These are phyloP conservation scores for Gracilinanus agilis DNA, from an alignment of 2,113 vertebrate genomes.

Conservation along the genomic window DNA sequence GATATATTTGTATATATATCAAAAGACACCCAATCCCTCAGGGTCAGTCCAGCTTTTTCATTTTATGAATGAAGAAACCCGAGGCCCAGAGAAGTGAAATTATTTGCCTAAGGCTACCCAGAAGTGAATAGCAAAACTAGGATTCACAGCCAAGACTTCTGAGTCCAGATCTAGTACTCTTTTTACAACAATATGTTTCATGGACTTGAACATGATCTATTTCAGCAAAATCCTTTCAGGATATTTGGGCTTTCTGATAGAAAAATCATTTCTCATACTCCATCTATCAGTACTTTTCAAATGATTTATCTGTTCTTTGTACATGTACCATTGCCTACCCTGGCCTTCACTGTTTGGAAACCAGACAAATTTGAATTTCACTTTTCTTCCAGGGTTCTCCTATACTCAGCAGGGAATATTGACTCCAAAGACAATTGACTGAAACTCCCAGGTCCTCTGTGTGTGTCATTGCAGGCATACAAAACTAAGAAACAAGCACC, in stretches of 20 bases:
- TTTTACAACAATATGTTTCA: background rate
- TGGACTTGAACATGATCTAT: background rate
- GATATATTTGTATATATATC: background rate
- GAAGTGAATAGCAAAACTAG: background rate
- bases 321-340: background rate
- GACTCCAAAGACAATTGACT: background rate
- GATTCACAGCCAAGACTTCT: background rate
- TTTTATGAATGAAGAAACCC: background rate
- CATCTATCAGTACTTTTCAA: background rate
- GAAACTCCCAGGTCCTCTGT: background rate
- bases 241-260: background rate
- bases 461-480: too few species aligned
- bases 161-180: background rate
- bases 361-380: background rate
- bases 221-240: background rate
- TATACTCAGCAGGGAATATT: background rate
- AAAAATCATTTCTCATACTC: background rate
- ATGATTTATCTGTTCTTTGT: background rate
- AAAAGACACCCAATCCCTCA: background rate
- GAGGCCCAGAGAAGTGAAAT: background rate
- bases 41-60: background rate
- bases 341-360: background rate
- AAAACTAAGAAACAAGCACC: background rate
- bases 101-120: background rate
- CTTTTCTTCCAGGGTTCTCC: background rate